These are phyloP conservation scores for Microtus montanus DNA, from an alignment of 2,113 vertebrate species.

Conservation along the genomic window DNA sequence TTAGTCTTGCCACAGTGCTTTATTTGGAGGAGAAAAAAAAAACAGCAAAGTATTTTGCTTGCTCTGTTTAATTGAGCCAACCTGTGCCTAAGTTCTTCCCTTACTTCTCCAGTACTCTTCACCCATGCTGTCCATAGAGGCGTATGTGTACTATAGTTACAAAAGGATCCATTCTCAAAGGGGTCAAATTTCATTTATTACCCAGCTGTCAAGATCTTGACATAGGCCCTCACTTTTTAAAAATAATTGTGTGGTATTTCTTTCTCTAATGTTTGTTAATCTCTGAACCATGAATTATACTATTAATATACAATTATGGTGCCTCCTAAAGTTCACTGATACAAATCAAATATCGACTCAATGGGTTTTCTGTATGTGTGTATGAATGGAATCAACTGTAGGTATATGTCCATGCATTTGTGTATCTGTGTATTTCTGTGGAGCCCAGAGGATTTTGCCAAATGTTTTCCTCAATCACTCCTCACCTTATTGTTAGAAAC, in stretches of 20 bases:
- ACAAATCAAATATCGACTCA: neutral
- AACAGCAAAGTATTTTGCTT: neutral
- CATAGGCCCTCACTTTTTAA: neutral
- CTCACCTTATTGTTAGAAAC: neutral
- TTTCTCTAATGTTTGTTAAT: neutral
- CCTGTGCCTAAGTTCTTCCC: neutral
- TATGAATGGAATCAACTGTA: neutral
- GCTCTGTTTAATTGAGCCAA: neutral
- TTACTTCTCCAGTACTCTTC: neutral
- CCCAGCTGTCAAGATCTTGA: neutral
- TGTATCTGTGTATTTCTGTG: no score
- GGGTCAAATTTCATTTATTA: neutral
- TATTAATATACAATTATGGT: neutral
- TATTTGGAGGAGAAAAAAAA: neutral
- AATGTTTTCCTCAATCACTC: neutral
- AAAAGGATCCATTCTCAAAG: no score
- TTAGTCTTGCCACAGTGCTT: neutral
- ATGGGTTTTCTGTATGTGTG: neutral
- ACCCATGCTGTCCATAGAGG: neutral
- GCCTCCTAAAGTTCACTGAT: neutral
- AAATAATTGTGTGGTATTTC: neutral
- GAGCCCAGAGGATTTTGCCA: neutral
- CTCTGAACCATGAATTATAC: no score
- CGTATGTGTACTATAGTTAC: neutral
- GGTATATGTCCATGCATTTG: neutral